phyloP scores from a whole-genome alignment of 2,888 invertebrate species.

The Neocrepidodera transversa region DNA sequence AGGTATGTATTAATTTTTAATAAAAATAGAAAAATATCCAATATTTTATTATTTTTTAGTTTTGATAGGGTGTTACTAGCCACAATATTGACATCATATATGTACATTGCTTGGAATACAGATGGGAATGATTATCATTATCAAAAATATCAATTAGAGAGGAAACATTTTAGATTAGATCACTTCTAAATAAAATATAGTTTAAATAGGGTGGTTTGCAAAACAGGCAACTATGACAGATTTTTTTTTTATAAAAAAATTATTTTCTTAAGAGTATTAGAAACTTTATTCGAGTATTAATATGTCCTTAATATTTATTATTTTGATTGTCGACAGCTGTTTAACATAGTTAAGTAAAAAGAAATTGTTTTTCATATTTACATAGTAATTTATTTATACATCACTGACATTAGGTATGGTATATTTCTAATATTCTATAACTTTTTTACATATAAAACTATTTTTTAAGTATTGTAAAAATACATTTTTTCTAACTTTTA shows the following conservation, averaged over 20 bases:
- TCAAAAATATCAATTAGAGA: constrained; percentile 62
- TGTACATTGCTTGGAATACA: constrained; percentile 69
- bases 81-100: constrained; percentile 64
- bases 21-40: not conserved
- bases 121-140: constrained; percentile 66
- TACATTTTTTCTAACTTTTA: too few species aligned
- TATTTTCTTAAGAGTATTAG: too few species aligned
- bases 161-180: constrained; percentile 62
- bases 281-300: too few species aligned
- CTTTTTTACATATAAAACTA: not conserved
- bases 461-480: too few species aligned
- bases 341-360: not conserved
- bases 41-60: constrained; percentile 57
- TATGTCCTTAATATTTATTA: too few species aligned
- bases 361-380: too few species aligned
- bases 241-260: too few species aligned
- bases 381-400: not conserved
- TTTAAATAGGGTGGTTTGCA: not conserved
- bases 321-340: too few species aligned
- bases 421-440: not conserved
- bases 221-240: not conserved
- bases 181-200: constrained; percentile 19
- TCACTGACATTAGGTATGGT: too few species aligned
- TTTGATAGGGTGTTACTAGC: constrained; percentile 66
- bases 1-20: constrained; percentile 55